Conservation (phyloP, 2,797 vertebrate genomes). For the Syndactyla subalaris region DNA sequence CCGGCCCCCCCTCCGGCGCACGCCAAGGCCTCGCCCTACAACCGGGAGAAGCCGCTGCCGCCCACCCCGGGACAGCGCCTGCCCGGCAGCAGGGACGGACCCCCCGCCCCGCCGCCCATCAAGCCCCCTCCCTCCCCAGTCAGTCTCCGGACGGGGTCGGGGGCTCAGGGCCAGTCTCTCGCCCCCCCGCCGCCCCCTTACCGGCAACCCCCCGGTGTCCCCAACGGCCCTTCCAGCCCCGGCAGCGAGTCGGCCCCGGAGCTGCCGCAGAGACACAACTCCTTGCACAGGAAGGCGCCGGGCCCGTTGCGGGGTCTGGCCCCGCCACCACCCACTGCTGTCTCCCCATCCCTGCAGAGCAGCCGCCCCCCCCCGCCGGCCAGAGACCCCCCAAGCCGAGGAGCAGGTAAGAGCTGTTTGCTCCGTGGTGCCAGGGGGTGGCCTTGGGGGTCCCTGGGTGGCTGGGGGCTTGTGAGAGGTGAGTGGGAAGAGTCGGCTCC, state of each 20-base stretch:
- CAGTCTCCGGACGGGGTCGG: constrained; percentile 71
- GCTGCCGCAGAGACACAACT: constrained; percentile 94
- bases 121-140: constrained; percentile 83
- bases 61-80: constrained; percentile 85
- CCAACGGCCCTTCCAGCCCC: constrained; percentile 86
- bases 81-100: constrained; percentile 67
- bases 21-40: constrained; percentile 78
- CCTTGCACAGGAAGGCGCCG: constrained; percentile 87
- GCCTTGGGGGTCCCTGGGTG: background rate
- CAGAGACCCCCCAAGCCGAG: constrained; percentile 89
- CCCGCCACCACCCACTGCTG: constrained; percentile 82
- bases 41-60: constrained; percentile 89
- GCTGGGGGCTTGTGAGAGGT: background rate
- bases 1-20: constrained; percentile 68
- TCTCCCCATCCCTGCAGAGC: constrained; percentile 82
- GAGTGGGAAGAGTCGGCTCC: fast-evolving
- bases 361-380: constrained; percentile 89
- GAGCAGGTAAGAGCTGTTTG: constrained; percentile 82
- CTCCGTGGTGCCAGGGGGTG: fast-evolving
- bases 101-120: constrained; percentile 74
- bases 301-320: constrained; percentile 76
- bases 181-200: constrained; percentile 90
- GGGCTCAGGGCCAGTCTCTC: constrained; percentile 77
- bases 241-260: constrained; percentile 83
- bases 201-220: constrained; percentile 81